Evolutionary conservation across 2,888 invertebrate genomes (phyloP).

Genomic region (Strigamia transsilvanica): DNA sequence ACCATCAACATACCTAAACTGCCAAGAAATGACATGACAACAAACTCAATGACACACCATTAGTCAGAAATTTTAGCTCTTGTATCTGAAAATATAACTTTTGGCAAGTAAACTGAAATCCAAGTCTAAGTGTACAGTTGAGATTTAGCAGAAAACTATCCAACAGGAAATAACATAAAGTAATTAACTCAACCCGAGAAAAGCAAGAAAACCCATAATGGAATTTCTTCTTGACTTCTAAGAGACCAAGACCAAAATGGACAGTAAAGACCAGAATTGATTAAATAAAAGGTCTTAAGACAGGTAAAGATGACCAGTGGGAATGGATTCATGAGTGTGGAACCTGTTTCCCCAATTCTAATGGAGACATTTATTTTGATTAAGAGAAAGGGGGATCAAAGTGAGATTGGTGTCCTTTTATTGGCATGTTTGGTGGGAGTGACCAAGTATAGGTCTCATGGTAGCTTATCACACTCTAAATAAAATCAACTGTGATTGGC

Average conservation of each 20-base stretch:
- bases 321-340: background rate
- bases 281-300: constrained; percentile 48
- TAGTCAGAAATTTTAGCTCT: background rate
- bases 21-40: constrained; percentile 43
- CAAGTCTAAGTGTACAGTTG: background rate
- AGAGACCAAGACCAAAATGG: background rate
- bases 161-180: constrained; percentile 23
- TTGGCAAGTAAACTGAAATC: constrained; percentile 28
- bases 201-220: background rate
- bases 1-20: background rate
- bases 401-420: background rate
- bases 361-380: constrained; percentile 46
- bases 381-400: constrained; percentile 4
- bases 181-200: background rate
- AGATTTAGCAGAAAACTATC: background rate
- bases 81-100: constrained; percentile 1
- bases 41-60: constrained; percentile 25
- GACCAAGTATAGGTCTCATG: background rate
- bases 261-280: constrained; percentile 36
- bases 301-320: constrained; percentile 40
- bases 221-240: constrained; percentile 14
- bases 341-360: constrained; percentile 14
- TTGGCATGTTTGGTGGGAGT: background rate
- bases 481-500: constrained; percentile 41
- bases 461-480: constrained; percentile 37